These are phyloP conservation scores for Lonchura striata DNA, from an alignment of 2,113 vertebrate genomes.

Conservation along the genomic window DNA sequence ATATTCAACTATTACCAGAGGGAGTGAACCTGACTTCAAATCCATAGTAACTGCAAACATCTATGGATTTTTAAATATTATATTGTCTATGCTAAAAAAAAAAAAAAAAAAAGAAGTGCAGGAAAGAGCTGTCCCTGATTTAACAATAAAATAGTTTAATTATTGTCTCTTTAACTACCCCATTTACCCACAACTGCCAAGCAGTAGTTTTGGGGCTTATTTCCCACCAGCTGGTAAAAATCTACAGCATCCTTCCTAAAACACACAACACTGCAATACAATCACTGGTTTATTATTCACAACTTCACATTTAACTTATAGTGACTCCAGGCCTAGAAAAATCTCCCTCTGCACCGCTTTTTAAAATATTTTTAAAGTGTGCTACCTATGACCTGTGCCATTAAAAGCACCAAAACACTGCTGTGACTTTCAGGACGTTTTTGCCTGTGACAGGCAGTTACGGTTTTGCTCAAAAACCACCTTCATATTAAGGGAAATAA, in stretches of 20 bases:
- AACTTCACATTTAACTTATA: background rate
- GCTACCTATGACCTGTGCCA: background rate
- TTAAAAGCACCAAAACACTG: background rate
- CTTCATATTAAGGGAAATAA: background rate
- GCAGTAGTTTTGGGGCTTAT: background rate
- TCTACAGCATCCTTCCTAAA: background rate
- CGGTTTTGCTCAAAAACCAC: background rate
- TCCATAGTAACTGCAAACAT: background rate
- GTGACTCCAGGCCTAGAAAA: background rate
- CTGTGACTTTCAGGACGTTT: background rate
- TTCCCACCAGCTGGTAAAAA: background rate
- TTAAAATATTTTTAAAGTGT: background rate
- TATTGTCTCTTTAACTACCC: background rate
- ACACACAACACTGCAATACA: background rate
- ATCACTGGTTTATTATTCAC: background rate
- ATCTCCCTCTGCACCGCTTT: background rate
- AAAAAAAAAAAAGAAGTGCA: fast-evolving
- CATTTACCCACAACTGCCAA: background rate
- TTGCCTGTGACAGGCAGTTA: background rate
- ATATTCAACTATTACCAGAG: background rate
- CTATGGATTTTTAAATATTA: background rate
- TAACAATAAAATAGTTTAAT: background rate
- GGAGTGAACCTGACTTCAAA: background rate
- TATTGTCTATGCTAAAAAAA: background rate
- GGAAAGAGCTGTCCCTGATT: background rate